Evolutionary conservation across 2,797 vertebrate genomes (phyloP).

Genomic region (Cyprinella venusta): DNA sequence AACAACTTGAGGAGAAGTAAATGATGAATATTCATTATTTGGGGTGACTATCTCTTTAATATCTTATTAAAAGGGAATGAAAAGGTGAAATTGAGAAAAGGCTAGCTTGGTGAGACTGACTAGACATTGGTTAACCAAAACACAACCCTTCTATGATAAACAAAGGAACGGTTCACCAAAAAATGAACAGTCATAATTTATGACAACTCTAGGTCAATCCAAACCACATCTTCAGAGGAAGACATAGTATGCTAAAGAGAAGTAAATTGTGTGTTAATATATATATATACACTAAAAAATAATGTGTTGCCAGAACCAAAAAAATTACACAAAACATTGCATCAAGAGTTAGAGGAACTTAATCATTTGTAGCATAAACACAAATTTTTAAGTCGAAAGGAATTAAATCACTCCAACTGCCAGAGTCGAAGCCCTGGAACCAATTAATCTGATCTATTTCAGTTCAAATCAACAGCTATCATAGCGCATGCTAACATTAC

Average conservation of each 20-base stretch:
- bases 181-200: not conserved
- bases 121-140: constrained; percentile 25
- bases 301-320: too few species aligned
- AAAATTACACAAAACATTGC: too few species aligned
- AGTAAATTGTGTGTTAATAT: too few species aligned
- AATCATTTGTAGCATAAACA: too few species aligned
- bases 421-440: too few species aligned
- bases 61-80: not conserved
- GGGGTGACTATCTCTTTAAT: not conserved
- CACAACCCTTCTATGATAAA: constrained; percentile 34
- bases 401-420: too few species aligned
- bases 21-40: not conserved
- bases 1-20: not conserved
- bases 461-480: too few species aligned
- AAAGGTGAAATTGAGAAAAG: not conserved
- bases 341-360: too few species aligned
- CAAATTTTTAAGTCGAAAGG: too few species aligned
- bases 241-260: not conserved
- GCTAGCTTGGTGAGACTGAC: constrained; percentile 27
- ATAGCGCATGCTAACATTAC: too few species aligned
- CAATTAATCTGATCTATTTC: too few species aligned
- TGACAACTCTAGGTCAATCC: not conserved
- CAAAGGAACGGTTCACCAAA: not conserved
- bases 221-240: constrained; percentile 9
- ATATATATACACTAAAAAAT: too few species aligned